Percentiles rank a stretch among this genome's conserved stretches.
phyloP scores from a whole-genome alignment of 2,797 vertebrate genomes.

The Macrochelys suwanniensis region DNA sequence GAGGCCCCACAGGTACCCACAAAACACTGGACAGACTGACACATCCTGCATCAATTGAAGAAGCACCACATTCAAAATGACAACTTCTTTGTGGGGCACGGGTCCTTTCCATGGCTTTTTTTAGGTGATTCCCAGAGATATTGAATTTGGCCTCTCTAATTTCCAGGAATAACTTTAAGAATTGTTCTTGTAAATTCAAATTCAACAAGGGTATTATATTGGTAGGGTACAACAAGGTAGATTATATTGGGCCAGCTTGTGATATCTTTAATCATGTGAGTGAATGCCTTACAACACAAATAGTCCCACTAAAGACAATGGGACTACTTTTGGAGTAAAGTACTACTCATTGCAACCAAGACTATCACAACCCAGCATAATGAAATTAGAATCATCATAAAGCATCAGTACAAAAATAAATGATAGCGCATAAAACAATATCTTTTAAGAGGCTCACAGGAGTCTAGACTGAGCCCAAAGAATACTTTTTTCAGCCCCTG shows the following conservation, averaged over 20 bases:
- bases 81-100: not conserved
- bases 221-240: not conserved
- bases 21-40: not conserved
- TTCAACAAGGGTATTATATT: too few relatives aligned
- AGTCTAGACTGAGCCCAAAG: not conserved
- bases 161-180: not conserved
- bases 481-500: not conserved
- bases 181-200: fast-evolving
- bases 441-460: not conserved
- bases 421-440: not conserved
- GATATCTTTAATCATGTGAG: not conserved
- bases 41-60: not conserved
- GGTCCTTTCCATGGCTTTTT: not conserved
- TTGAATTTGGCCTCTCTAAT: fast-evolving
- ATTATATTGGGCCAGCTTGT: not conserved
- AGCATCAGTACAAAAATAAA: not conserved
- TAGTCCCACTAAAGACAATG: not conserved
- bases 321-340: not conserved
- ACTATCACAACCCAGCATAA: not conserved
- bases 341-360: not conserved
- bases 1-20: not conserved
- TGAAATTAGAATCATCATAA: not conserved
- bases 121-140: not conserved
- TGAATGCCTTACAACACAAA: not conserved
- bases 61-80: not conserved